Percentiles rank a stretch among this genome's conserved stretches.
These are phyloP conservation scores for Stenolophus ochropezus DNA, from an alignment of 2,888 invertebrate genomes.

Conservation along the genomic window DNA sequence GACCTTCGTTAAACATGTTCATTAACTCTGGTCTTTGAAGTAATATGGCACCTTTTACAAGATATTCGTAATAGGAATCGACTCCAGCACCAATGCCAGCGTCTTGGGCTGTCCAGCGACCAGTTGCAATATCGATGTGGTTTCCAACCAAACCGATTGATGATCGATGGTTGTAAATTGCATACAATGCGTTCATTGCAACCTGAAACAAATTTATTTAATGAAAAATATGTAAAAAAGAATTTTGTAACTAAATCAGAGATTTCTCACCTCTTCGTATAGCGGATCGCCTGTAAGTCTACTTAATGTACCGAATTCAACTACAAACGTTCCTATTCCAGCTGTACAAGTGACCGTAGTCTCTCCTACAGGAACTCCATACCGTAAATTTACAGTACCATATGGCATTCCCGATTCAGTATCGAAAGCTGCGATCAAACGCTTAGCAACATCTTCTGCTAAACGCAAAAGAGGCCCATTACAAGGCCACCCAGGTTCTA, in stretches of 20 bases:
- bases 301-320: constrained; percentile 97
- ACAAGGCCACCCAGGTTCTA: constrained; percentile 98
- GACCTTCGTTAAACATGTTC: constrained; percentile 90
- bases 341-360: constrained; percentile 98
- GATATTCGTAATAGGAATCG: constrained; percentile 98
- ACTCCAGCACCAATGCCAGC: constrained; percentile 98
- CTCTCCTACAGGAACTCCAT: constrained; percentile 95
- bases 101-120: constrained; percentile 98
- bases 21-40: constrained; percentile 93
- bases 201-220: constrained; percentile 74
- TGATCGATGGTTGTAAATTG: constrained; percentile 90
- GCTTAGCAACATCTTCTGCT: constrained; percentile 95
- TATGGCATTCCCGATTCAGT: constrained; percentile 97
- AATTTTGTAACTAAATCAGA: too few relatives aligned
- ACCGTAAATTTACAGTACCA: constrained; percentile 94
- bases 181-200: constrained; percentile 92
- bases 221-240: too few relatives aligned
- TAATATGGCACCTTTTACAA: constrained; percentile 96
- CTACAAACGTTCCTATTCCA: constrained; percentile 96
- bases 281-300: constrained; percentile 94
- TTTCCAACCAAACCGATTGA: constrained; percentile 94
- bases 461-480: constrained; percentile 93
- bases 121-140: constrained; percentile 95
- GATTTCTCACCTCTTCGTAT: constrained; percentile 93
- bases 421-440: constrained; percentile 92